Evolutionary conservation across 2,797 vertebrate species (phyloP).

Genomic region (Sebastes taczanowskii): DNA sequence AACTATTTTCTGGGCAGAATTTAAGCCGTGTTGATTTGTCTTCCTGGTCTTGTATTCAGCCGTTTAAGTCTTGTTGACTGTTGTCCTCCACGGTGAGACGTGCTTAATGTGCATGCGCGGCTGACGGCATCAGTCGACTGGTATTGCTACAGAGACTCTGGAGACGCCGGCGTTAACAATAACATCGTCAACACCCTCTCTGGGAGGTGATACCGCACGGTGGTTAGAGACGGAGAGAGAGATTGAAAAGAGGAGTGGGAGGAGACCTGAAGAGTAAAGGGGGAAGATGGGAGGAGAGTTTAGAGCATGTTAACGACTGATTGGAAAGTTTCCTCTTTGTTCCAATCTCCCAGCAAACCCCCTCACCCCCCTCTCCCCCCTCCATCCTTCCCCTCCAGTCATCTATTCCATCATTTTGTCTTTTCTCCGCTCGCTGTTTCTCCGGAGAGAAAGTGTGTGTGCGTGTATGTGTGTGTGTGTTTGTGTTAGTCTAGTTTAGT

Average conservation of each 20-base stretch:
- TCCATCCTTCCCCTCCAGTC: conserved; percentile 50
- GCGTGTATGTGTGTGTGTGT: conserved; percentile 40
- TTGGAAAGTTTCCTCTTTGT: conserved; percentile 71
- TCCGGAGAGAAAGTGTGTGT: conserved; percentile 45
- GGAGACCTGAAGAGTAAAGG: conserved; percentile 37
- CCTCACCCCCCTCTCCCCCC: too few species aligned
- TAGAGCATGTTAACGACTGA: conserved; percentile 50
- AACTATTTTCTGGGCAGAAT: conserved; percentile 16
- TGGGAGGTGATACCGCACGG: conserved; percentile 47
- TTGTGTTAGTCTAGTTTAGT: conserved; percentile 66
- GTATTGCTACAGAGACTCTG: conserved; percentile 67
- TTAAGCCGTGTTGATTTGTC: conserved; percentile 24
- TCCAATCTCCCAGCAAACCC: not conserved
- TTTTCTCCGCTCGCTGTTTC: conserved; percentile 57
- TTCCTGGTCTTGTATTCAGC: conserved; percentile 26
- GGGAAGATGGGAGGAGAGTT: conserved; percentile 48
- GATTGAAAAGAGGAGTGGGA: conserved; percentile 35
- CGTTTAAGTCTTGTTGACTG: conserved; percentile 32
- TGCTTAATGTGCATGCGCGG: conserved; percentile 25
- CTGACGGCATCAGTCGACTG: conserved; percentile 60
- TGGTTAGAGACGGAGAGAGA: conserved; percentile 23
- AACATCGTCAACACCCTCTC: conserved; percentile 72
- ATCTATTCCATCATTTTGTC: conserved; percentile 75
- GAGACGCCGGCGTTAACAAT: conserved; percentile 71
- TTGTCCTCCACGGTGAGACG: conserved; percentile 25